Base-by-base conservation (phyloP, 2,797 vertebrate species). In the Ptychobarbus kaznakovi region DNA sequence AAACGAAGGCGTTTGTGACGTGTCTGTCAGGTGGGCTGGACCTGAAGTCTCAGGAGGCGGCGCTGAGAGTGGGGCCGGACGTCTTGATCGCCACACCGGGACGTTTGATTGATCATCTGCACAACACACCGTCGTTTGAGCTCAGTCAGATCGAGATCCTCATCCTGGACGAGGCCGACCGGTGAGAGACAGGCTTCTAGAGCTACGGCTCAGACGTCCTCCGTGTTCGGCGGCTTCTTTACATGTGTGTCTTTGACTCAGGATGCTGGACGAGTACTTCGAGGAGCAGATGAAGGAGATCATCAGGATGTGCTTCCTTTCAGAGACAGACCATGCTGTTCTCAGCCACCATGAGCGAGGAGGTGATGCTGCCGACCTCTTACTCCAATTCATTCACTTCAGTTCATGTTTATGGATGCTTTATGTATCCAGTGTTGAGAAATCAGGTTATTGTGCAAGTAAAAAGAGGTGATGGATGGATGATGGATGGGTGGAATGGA, bases 261-360 rank as follows among this genome's bases (percentile, higher is more conserved):
- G 98, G 92, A 99, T 99, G 98, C 87, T 99, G 93, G 98, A 99
- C 4, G 98, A 99, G 86, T 99, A 99, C 92, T 99, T 99, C 81
- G 97, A 99, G 91, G 98, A 99, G 80, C 98, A 99, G 95, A 99
- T 99, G 98, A 99, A 99, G 91, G 98, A 99, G 93, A 96, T 99
- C 90, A 99, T 99, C 92, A 94, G 95, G 73, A 78, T 98, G 91
- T 99, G 98, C n/a, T 81, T 95, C 97, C 32, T 96, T 95, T 87
- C 97, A 98, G 90, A 95, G 96, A 87, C 98, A 99, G 92, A 99
- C 98, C 13, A 97, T 99, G 96, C 93, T 99, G 82, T 99, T 99
- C 90, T 99, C 98, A 0, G 98, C 98, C 83, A 99, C 98, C 40
- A 99, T 99, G 97, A 97, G 96, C 0, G 98, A 99, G 0, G 97